Percentiles rank a stretch among this genome's conserved stretches.
Conservation (phyloP, 1,140 invertebrate species). For the Tetramorium parvispinum region DNA sequence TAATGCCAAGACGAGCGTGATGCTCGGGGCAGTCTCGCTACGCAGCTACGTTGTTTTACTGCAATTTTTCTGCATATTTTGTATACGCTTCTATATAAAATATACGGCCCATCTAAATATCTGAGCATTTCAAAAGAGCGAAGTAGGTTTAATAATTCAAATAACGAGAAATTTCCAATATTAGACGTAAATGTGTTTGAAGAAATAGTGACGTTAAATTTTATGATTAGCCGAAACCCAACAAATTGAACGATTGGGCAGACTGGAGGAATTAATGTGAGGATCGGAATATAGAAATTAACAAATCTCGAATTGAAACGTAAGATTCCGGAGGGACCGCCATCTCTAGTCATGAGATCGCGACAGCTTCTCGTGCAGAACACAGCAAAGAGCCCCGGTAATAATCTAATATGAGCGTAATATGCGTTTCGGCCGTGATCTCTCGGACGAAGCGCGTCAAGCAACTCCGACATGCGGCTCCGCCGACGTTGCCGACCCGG, state of each 20-base stretch:
- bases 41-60: neutral
- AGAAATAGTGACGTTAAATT: neutral
- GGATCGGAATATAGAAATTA: too few species aligned
- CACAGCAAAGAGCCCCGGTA: neutral
- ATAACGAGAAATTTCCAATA: neutral
- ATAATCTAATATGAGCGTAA: conserved; percentile 44
- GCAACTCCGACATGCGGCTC: neutral
- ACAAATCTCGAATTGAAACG: neutral
- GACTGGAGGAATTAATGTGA: neutral
- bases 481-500: conserved; percentile 48
- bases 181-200: neutral
- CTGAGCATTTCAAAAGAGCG: neutral
- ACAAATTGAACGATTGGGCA: neutral
- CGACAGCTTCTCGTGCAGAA: neutral
- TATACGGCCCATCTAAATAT: neutral
- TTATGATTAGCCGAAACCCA: neutral
- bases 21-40: conserved; percentile 5
- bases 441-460: conserved; percentile 3
- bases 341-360: neutral
- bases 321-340: neutral
- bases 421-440: conserved; percentile 44
- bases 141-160: neutral
- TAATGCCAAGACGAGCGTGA: conserved; percentile 32
- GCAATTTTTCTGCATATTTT: conserved; percentile 17
- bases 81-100: too few species aligned